Evolutionary conservation across 1,140 invertebrate species (phyloP), one percentile per base, ranked within the genome.

Genomic region (Holcopasites calliopsidis): DNA sequence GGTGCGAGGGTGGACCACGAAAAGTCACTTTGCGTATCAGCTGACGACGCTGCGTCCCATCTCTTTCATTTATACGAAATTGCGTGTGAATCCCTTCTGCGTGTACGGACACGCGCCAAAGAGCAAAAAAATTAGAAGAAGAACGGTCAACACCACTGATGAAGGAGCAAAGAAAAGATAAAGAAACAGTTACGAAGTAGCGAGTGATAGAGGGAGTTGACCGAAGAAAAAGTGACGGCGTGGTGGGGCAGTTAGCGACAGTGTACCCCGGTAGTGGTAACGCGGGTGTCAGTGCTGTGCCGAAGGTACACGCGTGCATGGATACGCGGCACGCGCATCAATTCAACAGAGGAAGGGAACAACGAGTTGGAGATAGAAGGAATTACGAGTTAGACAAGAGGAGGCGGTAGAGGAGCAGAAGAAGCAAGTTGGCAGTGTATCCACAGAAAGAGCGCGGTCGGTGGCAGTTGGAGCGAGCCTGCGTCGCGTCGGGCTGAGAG

Each of bases 371-470:
- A 47, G 50, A 18, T 11, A 26, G 49, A 49, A 7, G 18, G 60
- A 44, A 31, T 52, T 44, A 7, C 47, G 66, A 21, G 50, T 26
- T 44, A 62, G 66, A 54, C 52, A 47, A 21, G 40, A 28, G 40
- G 38, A 62, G 60, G 18, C 18, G 69, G 58, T 31, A 50, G 58
- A 58, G 65, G 60, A 44, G 50, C 68, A 52, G 54, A 52, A 66
- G 80, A 54, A 79, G 44, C 77, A 58, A 75, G 80, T 77, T 78
- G 80, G 79, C 68, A 76, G 71, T 13, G 70, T 26, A 50, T 35
- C n/a, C 70, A 69, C 57, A 68, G 77, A 76, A 70, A 64, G 54
- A 54, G 65, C 42, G 64, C 47, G 65, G 71, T 57, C 57, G 33
- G 50, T 50, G 57, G 57, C 73, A 73, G 73, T 62, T 62, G n/a